Percentiles rank a stretch among this genome's conserved stretches.
Conservation (phyloP, 2,797 vertebrate genomes). For the Enteromius argenteus region DNA sequence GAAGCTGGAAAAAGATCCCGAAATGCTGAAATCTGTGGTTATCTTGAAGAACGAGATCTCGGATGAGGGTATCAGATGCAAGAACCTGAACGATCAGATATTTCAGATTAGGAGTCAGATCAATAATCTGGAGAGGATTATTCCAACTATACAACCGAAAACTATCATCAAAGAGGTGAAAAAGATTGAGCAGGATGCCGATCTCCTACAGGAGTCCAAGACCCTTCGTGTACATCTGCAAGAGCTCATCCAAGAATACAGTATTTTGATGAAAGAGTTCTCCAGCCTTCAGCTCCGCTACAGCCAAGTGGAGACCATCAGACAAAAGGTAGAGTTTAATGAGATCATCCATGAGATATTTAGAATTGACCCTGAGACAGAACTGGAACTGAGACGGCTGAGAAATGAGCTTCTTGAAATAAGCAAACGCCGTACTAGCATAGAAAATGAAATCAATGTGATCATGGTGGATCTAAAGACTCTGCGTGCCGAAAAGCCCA, state of each 20-base stretch:
- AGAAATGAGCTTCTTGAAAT: constrained; percentile 83
- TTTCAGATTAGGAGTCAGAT: constrained; percentile 81
- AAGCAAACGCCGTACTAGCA: constrained; percentile 66
- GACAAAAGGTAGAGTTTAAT: constrained; percentile 85
- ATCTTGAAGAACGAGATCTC: constrained; percentile 80
- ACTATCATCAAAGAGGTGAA: constrained; percentile 90
- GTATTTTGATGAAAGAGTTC: constrained; percentile 78
- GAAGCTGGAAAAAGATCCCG: constrained; percentile 89
- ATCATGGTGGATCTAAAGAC: constrained; percentile 76
- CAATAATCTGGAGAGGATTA: constrained; percentile 85
- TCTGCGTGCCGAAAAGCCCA: constrained; percentile 86
- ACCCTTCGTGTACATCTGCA: constrained; percentile 81
- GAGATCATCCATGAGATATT: constrained; percentile 90
- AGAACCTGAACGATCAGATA: constrained; percentile 75
- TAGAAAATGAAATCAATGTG: constrained; percentile 77
- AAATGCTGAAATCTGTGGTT: constrained; percentile 86
- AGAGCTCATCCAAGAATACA: constrained; percentile 82
- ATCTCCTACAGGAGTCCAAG: constrained; percentile 80
- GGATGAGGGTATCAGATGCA: constrained; percentile 76
- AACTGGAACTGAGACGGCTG: constrained; percentile 82
- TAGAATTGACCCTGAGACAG: constrained; percentile 88
- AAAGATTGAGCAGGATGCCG: constrained; percentile 86
- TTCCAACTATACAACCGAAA: constrained; percentile 88
- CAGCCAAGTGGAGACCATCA: constrained; percentile 75
- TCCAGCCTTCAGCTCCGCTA: constrained; percentile 77